These are phyloP conservation scores for Sebastes matsubarae DNA, from an alignment of 2,797 vertebrate genomes.

Conservation along the genomic window DNA sequence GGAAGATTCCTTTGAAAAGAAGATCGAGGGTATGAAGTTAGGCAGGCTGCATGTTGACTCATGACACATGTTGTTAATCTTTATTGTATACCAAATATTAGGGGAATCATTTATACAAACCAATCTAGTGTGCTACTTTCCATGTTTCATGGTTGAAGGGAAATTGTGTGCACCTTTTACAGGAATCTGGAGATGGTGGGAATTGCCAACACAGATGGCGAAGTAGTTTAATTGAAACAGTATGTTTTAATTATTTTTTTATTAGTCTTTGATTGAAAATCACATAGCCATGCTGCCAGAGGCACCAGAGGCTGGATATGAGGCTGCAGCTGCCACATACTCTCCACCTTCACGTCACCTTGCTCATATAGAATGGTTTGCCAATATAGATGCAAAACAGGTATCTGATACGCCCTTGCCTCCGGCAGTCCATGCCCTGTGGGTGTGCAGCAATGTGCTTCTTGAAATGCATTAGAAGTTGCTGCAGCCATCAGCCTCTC, in stretches of 20 bases:
- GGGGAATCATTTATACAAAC: neutral
- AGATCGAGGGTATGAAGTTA: conserved; percentile 73
- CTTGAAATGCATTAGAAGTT: neutral
- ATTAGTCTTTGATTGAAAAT: neutral
- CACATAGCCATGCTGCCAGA: neutral
- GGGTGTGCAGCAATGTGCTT: neutral
- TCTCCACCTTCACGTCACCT: neutral
- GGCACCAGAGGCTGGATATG: neutral
- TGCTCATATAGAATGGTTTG: neutral
- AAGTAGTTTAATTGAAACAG: neutral
- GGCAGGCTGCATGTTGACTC: neutral
- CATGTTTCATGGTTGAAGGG: neutral
- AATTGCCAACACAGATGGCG: neutral
- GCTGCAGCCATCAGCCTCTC: neutral
- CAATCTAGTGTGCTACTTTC: neutral
- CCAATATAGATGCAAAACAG: neutral
- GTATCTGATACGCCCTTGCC: neutral
- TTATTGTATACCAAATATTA: too few relatives aligned
- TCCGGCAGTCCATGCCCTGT: neutral
- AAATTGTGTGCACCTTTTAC: neutral
- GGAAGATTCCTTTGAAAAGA: conserved; percentile 85
- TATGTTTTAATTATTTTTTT: neutral
- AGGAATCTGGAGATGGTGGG: neutral
- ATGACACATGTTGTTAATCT: neutral
- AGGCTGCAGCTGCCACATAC: neutral